Base-by-base conservation (phyloP, 2,797 vertebrate species). In the Lepilemur septentrionalis region DNA sequence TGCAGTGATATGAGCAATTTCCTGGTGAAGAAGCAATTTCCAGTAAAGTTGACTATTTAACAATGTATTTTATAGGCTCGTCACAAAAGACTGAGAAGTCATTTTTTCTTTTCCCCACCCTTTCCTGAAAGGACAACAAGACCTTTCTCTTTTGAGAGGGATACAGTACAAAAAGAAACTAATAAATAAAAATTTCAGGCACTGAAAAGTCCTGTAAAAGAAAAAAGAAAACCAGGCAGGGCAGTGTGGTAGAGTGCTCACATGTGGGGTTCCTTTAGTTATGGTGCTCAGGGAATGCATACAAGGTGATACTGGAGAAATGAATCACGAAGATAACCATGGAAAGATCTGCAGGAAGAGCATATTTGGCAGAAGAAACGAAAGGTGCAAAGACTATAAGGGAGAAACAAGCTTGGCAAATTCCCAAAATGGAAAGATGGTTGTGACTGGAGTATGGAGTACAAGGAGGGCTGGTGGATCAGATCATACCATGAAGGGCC, bases 11-110 rank as follows among this genome's bases (percentile, higher is more conserved):
- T 25, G 35, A 93, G 28, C 23, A 52, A 83, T 70, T 91, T 91
- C 30, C 82, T 35, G 38, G 65, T 67, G 43, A 92, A 82, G 75
- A 63, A 92, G 30, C 30, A 95, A 91, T 89, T 93, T 91, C 46
- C 38, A 35, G 46, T 46, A 83, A 91, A 73, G 41, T 1, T 35
- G 9, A 91, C 43, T 46, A 43, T 79, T 63, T 88, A 65, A 23
- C 82, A 76, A 48, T 78, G 15, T 23, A 73, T n/a, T 32, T 46
- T 57, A 50, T 7, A 95, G 52, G 63, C 17, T 46, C 55, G 75
- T 84, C 32, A 88, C 88, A 48, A 75, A 94, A 92, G 35, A 92
- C 75, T 43, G 22, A 67, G 4, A 67, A 46, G 13, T 79, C 15
- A 6, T 38, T 65, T 46, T 82, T 80, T 50, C 52, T 46, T 48